Evolutionary conservation across 2,113 vertebrate genomes (phyloP), one percentile per base, ranked within the genome.

Genomic region (Istiophorus platypterus): DNA sequence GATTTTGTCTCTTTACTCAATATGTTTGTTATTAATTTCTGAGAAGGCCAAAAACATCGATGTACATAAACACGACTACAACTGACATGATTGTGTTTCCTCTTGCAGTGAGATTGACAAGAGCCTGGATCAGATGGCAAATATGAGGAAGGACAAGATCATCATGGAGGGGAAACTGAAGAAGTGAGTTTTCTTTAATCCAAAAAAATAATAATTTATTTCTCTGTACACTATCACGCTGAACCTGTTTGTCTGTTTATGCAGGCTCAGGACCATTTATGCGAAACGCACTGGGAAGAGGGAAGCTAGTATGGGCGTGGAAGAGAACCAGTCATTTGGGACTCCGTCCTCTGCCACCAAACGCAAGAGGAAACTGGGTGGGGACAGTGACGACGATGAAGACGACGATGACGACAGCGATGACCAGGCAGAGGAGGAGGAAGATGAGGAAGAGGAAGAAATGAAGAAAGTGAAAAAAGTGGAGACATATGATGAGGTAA

Each of bases 81-180:
- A 72, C 65, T 78, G 58, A 84, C n/a, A 14, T 1, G 10, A 76
- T 12, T 86, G 26, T 1, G 4, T 84, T 84, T 70, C 34, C 59
- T 92, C 89, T 93, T 89, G 68, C 95, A 99, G 98, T 93, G 98
- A 99, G 95, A 99, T 99, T 81, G 98, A 99, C 91, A 99, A 99
- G 93, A 97, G 95, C 90, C 96, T 99, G 91, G 98, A 99, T 90
- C 98, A 99, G 86, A 99, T 99, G 98, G 97, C 97, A 84, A 99
- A 98, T 89, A 95, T 99, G 94, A 96, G 98, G 90, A 98, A 98
- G 94, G 98, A 99, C 94, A 99, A 99, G 90, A 97, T 97, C 95
- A 96, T 99, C 71, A 97, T 99, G 85, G 98, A 99, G 94, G 98
- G 97, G 76, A 99, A 99, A 94, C 96, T 99, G 74, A 97, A 99